Conservation (phyloP, 2,797 vertebrate genomes). For the Eurystomus glaucurus region DNA sequence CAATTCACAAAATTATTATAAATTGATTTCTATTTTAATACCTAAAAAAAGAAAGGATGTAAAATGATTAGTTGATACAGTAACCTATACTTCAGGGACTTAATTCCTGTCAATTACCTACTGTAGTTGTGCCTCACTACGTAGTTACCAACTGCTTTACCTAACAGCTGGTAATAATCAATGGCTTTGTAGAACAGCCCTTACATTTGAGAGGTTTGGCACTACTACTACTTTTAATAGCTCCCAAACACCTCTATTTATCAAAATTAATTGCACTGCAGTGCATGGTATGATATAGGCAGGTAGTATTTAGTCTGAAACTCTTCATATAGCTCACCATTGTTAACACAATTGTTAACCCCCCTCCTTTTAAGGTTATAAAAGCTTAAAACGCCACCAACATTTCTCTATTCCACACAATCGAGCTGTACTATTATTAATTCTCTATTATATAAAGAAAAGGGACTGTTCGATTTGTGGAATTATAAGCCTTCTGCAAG, state of each 20-base stretch:
- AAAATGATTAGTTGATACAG: not conserved
- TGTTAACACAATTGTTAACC: not conserved
- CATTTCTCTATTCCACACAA: not conserved
- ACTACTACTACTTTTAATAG: not conserved
- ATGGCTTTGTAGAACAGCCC: not conserved
- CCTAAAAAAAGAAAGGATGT: not conserved
- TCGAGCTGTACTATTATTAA: not conserved
- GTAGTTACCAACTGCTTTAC: not conserved
- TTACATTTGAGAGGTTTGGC: not conserved
- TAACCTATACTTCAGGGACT: not conserved
- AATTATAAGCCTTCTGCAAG: not conserved
- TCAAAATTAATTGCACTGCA: not conserved
- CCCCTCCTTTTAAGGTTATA: not conserved
- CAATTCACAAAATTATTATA: fast-evolving
- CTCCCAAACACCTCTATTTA: not conserved
- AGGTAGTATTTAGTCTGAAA: not conserved
- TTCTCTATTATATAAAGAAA: not conserved
- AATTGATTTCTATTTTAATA: not conserved
- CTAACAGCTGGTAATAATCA: not conserved
- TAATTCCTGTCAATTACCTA: not conserved
- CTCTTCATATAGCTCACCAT: not conserved
- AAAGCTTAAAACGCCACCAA: not conserved
- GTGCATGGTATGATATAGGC: not conserved
- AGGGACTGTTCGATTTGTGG: not conserved
- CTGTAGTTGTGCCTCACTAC: not conserved